These are phyloP conservation scores for Oryzias curvinotus DNA, from an alignment of 2,113 vertebrate species.

Conservation along the genomic window DNA sequence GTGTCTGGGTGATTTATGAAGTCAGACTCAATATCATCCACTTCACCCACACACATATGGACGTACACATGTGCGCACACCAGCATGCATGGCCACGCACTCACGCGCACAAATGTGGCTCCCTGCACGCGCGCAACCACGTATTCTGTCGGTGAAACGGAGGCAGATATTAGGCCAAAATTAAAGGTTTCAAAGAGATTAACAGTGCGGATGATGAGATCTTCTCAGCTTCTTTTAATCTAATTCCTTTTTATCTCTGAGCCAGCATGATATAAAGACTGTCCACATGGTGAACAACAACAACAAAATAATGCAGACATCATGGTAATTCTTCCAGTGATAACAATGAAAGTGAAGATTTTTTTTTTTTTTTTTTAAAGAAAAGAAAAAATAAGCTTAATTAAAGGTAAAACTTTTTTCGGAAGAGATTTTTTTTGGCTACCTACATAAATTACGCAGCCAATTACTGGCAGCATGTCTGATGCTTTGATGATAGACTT, in stretches of 20 bases:
- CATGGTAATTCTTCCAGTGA: conserved; percentile 16
- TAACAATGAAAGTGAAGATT: neutral
- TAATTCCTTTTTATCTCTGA: conserved; percentile 64
- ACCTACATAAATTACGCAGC: conserved; percentile 53
- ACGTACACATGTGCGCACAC: conserved; percentile 74
- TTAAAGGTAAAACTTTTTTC: conserved; percentile 46
- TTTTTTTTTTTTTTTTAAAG: conserved; percentile 11
- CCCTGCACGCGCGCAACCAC: conserved; percentile 20
- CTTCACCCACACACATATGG: conserved; percentile 80
- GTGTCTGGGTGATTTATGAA: conserved; percentile 82
- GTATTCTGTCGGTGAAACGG: conserved; percentile 43
- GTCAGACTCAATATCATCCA: conserved; percentile 80
- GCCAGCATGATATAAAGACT: conserved; percentile 49
- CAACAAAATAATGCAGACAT: conserved; percentile 42
- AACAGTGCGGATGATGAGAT: conserved; percentile 73
- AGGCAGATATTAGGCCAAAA: conserved; percentile 70
- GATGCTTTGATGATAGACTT: conserved; percentile 67
- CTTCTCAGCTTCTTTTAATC: conserved; percentile 62
- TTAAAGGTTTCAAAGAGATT: conserved; percentile 73
- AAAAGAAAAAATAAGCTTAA: conserved; percentile 23
- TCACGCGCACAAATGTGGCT: conserved; percentile 21
- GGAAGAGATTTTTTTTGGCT: conserved; percentile 28
- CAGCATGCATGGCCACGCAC: conserved; percentile 61
- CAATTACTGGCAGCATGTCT: conserved; percentile 62
- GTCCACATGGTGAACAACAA: conserved; percentile 31